A percentile compares a stretch with the other conserved stretches of the same genome.
These are phyloP conservation scores for Caenorhabditis uteleia DNA, from an alignment of 2,888 invertebrate genomes.

Conservation along the genomic window DNA sequence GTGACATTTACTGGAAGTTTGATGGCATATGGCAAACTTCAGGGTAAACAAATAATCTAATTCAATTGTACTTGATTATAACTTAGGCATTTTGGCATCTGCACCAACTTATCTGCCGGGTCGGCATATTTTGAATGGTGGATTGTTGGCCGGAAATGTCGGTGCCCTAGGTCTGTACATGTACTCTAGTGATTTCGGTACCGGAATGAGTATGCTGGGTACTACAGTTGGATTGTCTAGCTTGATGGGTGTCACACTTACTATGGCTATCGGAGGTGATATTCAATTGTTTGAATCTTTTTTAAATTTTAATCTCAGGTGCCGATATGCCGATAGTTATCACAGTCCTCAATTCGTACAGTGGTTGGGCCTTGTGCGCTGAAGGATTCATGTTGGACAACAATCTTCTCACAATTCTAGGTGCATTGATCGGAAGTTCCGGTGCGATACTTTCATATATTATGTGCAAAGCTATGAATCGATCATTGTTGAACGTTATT, in stretches of 20 bases:
- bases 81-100: slow-evolving; percentile 80
- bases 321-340: slow-evolving; percentile 93
- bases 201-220: slow-evolving; percentile 79
- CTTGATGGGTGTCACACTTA: slow-evolving; percentile 85
- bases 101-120: slow-evolving; percentile 84
- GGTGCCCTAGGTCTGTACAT: slow-evolving; percentile 76
- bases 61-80: slow-evolving; percentile 47
- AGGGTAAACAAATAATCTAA: slow-evolving; percentile 71
- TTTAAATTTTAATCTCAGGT: slow-evolving; percentile 74
- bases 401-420: slow-evolving; percentile 88
- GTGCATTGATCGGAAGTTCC: slow-evolving; percentile 87
- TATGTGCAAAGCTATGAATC: slow-evolving; percentile 84
- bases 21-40: slow-evolving; percentile 87
- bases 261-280: slow-evolving; percentile 86
- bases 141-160: slow-evolving; percentile 73
- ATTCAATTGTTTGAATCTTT: neutral
- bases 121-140: slow-evolving; percentile 81
- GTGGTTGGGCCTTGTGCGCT: slow-evolving; percentile 90
- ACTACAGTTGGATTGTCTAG: slow-evolving; percentile 81
- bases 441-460: slow-evolving; percentile 91
- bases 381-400: slow-evolving; percentile 93
- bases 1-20: slow-evolving; percentile 88
- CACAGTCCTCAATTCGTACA: slow-evolving; percentile 88
- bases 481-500: slow-evolving; percentile 86
- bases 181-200: slow-evolving; percentile 72